Conservation (phyloP, 1,140 invertebrate species). For the Zaprionus inermis region DNA sequence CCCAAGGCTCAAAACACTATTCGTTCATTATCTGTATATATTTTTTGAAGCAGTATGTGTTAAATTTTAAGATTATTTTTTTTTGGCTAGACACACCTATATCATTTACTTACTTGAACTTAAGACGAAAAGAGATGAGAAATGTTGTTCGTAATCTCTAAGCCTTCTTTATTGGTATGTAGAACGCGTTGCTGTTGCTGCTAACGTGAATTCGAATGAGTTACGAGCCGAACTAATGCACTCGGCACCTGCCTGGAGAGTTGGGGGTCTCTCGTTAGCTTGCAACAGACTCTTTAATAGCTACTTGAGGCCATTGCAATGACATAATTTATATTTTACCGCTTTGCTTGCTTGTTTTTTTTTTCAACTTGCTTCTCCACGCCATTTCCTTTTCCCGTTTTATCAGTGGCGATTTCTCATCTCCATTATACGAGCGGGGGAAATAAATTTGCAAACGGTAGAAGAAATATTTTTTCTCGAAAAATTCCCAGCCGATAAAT, state of each 20-base stretch:
- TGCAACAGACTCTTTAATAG: slow-evolving; percentile 55
- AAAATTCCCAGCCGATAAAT: slow-evolving; percentile 78
- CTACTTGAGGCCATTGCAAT: slow-evolving; percentile 51
- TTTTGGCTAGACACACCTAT: too few species aligned
- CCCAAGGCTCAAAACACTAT: too few species aligned
- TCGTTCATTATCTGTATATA: too few species aligned
- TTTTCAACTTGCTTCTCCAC: background rate
- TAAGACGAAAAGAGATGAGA: background rate
- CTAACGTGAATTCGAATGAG: slow-evolving; percentile 76
- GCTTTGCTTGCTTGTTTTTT: slow-evolving; percentile 44
- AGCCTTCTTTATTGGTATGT: slow-evolving; percentile 10
- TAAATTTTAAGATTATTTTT: too few species aligned
- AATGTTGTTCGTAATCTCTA: background rate
- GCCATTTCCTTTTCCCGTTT: slow-evolving; percentile 41
- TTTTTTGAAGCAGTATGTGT: too few species aligned
- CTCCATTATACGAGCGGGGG: slow-evolving; percentile 71
- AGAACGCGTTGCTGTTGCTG: slow-evolving; percentile 47
- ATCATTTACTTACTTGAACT: too few species aligned
- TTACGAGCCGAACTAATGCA: slow-evolving; percentile 72
- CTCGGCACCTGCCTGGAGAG: slow-evolving; percentile 49
- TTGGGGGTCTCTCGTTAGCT: slow-evolving; percentile 29
- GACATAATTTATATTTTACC: slow-evolving; percentile 63
- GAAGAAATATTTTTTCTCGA: slow-evolving; percentile 71
- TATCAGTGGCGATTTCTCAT: slow-evolving; percentile 72
- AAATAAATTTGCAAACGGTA: slow-evolving; percentile 79